A percentile compares a stretch with the other conserved stretches of the same genome.
Conservation (phyloP, 2,113 vertebrate genomes). For the Coptodon bakossiorum region DNA sequence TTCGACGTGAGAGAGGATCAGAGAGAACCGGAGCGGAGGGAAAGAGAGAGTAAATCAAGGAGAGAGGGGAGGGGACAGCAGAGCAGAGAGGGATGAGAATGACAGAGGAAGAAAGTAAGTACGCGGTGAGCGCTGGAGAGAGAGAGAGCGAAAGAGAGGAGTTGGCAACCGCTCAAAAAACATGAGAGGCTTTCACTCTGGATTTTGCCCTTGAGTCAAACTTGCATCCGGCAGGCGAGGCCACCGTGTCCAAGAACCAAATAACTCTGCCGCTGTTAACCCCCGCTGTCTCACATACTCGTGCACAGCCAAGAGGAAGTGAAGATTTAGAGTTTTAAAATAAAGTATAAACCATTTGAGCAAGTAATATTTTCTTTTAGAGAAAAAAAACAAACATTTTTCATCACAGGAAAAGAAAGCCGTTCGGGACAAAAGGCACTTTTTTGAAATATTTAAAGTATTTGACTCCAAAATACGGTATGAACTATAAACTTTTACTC, state of each 20-base stretch:
- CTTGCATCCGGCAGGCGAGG: constrained; percentile 65
- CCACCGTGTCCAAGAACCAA: constrained; percentile 61
- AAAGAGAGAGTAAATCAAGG: constrained; percentile 33
- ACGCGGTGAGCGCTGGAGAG: background rate
- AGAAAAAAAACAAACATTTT: fast-evolving
- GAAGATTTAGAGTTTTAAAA: background rate
- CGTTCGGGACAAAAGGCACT: background rate
- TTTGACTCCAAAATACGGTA: background rate
- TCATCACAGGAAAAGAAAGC: background rate
- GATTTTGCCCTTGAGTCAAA: constrained; percentile 70
- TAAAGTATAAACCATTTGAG: background rate
- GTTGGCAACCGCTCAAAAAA: constrained; percentile 63
- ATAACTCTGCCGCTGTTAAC: constrained; percentile 57
- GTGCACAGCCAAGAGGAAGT: background rate
- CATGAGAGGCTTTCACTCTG: constrained; percentile 68
- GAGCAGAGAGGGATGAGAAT: constrained; percentile 1
- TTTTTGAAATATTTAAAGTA: background rate
- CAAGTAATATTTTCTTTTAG: background rate
- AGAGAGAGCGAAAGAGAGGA: background rate
- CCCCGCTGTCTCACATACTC: constrained; percentile 26
- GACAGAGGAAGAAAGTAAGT: background rate
- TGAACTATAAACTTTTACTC: background rate
- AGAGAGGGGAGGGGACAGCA: background rate
- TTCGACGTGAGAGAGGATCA: constrained; percentile 39
- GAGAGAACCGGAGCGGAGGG: background rate